A percentile compares a stretch with the other conserved stretches of the same genome.
These are phyloP conservation scores for Plemyria rubiginata DNA, from an alignment of 2,888 invertebrate species.

Conservation along the genomic window DNA sequence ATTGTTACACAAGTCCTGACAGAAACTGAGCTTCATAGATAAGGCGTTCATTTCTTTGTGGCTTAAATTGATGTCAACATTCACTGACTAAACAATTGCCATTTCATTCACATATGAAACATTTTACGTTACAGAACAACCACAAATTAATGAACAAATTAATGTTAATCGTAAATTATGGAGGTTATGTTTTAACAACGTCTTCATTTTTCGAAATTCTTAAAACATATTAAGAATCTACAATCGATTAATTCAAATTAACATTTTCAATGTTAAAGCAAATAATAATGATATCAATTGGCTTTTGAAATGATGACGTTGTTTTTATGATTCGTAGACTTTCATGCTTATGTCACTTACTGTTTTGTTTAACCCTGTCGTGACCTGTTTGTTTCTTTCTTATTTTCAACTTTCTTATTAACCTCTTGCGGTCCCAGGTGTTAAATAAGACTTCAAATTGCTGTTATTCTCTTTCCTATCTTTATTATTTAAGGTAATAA, in stretches of 20 bases:
- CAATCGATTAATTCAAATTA: not conserved
- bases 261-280: not conserved
- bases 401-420: constrained; percentile 44
- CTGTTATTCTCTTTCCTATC: constrained; percentile 68
- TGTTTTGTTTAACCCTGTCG: constrained; percentile 81
- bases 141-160: constrained; percentile 71
- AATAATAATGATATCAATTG: constrained; percentile 23
- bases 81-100: constrained; percentile 32
- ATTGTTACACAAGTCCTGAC: constrained; percentile 75
- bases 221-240: constrained; percentile 18
- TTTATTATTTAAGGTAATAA: constrained; percentile 56
- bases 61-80: constrained; percentile 32
- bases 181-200: constrained; percentile 63
- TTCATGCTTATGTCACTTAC: constrained; percentile 75
- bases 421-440: constrained; percentile 70
- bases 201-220: constrained; percentile 57
- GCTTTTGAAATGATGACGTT: constrained; percentile 61
- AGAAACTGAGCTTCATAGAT: constrained; percentile 79
- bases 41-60: constrained; percentile 75
- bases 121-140: constrained; percentile 37
- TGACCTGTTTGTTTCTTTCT: constrained; percentile 57
- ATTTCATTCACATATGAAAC: constrained; percentile 33
- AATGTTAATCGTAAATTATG: constrained; percentile 66
- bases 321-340: constrained; percentile 54
- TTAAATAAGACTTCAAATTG: constrained; percentile 81